A percentile compares a stretch with the other conserved stretches of the same genome.
phyloP scores from a whole-genome alignment of 2,113 vertebrate species.

The Podiceps cristatus region DNA sequence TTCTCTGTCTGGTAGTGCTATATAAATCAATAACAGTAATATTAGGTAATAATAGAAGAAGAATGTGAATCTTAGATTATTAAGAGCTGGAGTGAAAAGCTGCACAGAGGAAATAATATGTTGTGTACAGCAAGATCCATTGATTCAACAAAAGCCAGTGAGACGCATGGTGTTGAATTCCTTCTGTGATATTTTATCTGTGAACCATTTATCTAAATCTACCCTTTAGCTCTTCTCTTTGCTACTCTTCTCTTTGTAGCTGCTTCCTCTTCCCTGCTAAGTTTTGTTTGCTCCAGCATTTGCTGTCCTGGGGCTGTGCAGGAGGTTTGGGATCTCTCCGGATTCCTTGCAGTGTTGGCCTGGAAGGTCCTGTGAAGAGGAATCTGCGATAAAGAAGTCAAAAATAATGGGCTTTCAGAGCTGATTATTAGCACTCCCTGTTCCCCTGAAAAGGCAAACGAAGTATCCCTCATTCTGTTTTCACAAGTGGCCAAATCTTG shows the following conservation, averaged over 20 bases:
- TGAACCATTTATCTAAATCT: not conserved
- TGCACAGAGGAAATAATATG: not conserved
- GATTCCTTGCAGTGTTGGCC: not conserved
- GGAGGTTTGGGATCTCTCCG: not conserved
- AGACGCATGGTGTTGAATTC: not conserved
- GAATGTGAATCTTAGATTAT: not conserved
- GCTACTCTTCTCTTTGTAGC: not conserved
- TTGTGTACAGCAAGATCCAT: not conserved
- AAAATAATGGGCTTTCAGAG: not conserved
- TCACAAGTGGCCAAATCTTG: not conserved
- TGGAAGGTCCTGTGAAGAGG: not conserved
- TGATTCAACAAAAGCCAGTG: not conserved
- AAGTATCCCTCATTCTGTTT: not conserved
- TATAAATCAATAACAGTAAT: constrained; percentile 27
- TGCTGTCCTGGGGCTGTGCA: not conserved
- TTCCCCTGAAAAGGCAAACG: not conserved
- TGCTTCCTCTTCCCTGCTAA: not conserved
- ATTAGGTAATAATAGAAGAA: not conserved
- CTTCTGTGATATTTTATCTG: not conserved
- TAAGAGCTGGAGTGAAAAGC: not conserved
- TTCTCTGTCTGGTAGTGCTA: not conserved
- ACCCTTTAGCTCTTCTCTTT: not conserved
- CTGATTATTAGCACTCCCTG: not conserved
- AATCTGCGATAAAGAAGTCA: not conserved
- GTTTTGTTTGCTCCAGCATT: not conserved